Conservation (phyloP, 2,888 invertebrate species). For the Orgyia antiqua region DNA sequence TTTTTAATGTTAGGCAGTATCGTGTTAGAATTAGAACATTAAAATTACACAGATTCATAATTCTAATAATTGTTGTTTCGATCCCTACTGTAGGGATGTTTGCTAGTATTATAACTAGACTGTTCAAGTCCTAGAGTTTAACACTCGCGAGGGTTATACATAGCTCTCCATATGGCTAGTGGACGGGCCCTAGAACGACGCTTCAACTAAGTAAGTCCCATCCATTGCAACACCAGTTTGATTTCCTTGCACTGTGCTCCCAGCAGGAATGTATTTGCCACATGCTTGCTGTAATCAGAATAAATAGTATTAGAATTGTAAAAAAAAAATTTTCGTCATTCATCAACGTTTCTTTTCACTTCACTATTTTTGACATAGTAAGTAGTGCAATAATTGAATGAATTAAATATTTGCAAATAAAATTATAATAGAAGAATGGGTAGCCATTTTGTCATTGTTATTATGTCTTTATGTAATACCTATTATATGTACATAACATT, state of each 20-base stretch:
- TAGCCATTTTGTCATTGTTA: too few species aligned
- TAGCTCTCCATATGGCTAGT: constrained; percentile 63
- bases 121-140: constrained; percentile 24
- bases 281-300: constrained; percentile 84
- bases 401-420: too few species aligned
- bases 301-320: constrained; percentile 10
- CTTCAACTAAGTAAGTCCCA: constrained; percentile 90
- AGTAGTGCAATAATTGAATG: too few species aligned
- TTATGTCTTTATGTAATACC: too few species aligned
- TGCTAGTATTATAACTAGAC: constrained; percentile 20
- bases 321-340: too few species aligned
- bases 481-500: too few species aligned
- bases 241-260: constrained; percentile 87
- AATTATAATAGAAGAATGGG: background rate
- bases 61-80: constrained; percentile 61
- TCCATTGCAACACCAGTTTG: constrained; percentile 90
- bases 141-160: constrained; percentile 40
- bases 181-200: constrained; percentile 83
- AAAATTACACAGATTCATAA: constrained; percentile 48
- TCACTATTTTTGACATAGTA: too few species aligned
- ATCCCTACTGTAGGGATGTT: constrained; percentile 17
- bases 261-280: constrained; percentile 92
- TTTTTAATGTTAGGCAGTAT: constrained; percentile 63
- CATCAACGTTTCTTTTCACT: too few species aligned
- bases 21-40: constrained; percentile 61